phyloP scores from a whole-genome alignment of 2,113 vertebrate genomes.

The Tragelaphus strepsiceros region DNA sequence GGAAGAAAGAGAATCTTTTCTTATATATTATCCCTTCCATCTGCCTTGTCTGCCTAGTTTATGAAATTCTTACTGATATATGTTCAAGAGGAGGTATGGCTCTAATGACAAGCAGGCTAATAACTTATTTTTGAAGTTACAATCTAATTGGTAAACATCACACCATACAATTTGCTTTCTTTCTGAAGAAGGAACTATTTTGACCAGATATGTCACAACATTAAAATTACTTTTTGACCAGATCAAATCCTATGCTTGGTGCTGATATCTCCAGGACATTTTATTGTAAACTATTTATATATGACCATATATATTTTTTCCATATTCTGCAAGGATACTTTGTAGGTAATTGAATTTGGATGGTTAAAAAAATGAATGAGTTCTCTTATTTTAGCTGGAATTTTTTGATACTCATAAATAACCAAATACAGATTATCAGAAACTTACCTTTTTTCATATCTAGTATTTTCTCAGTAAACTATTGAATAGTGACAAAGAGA shows the following conservation, averaged over 20 bases:
- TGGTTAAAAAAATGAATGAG: background rate
- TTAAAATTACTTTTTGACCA: background rate
- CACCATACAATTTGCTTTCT: background rate
- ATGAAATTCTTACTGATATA: background rate
- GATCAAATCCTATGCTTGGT: background rate
- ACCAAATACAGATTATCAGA: background rate
- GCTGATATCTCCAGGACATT: background rate
- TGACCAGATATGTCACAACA: background rate
- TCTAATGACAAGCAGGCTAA: background rate
- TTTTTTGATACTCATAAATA: background rate
- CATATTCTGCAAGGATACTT: background rate
- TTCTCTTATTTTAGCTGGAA: background rate
- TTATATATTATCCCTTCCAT: background rate
- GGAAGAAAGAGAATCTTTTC: background rate
- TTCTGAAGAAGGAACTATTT: background rate
- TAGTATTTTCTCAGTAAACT: background rate
- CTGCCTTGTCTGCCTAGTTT: background rate
- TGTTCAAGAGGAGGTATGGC: background rate
- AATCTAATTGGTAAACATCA: background rate
- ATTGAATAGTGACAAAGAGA: background rate
- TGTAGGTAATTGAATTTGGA: background rate
- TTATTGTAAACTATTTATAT: background rate
- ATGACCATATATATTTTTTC: background rate
- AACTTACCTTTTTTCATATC: background rate
- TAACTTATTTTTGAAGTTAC: background rate